phyloP scores from a whole-genome alignment of 1,140 invertebrate genomes.

The Steinernema khuongi region DNA sequence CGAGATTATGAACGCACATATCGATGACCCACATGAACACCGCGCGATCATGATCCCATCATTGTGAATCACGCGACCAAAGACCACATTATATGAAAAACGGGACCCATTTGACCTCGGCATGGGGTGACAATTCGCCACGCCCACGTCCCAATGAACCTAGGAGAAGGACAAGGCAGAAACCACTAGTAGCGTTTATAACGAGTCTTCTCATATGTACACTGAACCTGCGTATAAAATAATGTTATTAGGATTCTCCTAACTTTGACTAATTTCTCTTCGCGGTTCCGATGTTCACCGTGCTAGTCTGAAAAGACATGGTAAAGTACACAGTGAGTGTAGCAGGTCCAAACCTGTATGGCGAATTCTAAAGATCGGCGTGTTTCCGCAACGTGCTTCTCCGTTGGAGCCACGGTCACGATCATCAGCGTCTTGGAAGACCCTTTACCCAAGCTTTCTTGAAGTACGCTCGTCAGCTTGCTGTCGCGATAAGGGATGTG shows the following conservation, averaged over 20 bases:
- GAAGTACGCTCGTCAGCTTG: slow-evolving; percentile 65
- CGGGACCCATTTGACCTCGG: too few species aligned
- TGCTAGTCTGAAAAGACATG: not conserved
- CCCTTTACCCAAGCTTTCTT: slow-evolving; percentile 64
- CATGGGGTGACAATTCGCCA: too few species aligned
- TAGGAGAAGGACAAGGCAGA: too few species aligned
- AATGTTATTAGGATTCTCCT: too few species aligned
- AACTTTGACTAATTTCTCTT: too few species aligned
- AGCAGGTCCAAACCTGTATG: slow-evolving; percentile 21
- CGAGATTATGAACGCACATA: too few species aligned
- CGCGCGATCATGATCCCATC: not conserved
- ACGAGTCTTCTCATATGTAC: too few species aligned
- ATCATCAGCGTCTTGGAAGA: slow-evolving; percentile 66
- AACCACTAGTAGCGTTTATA: too few species aligned
- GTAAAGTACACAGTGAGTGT: not conserved
- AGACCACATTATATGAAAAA: too few species aligned
- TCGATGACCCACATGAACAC: too few species aligned
- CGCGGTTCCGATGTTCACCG: slow-evolving; percentile 41
- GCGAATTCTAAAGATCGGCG: slow-evolving; percentile 59
- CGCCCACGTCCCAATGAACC: too few species aligned
- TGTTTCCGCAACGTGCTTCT: slow-evolving; percentile 63
- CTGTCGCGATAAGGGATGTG: slow-evolving; percentile 63
- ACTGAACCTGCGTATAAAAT: not conserved
- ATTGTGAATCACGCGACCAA: not conserved
- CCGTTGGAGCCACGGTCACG: slow-evolving; percentile 64